These are phyloP conservation scores for Oceanodroma leucorhoa DNA, from an alignment of 2,797 vertebrate genomes.

Conservation along the genomic window DNA sequence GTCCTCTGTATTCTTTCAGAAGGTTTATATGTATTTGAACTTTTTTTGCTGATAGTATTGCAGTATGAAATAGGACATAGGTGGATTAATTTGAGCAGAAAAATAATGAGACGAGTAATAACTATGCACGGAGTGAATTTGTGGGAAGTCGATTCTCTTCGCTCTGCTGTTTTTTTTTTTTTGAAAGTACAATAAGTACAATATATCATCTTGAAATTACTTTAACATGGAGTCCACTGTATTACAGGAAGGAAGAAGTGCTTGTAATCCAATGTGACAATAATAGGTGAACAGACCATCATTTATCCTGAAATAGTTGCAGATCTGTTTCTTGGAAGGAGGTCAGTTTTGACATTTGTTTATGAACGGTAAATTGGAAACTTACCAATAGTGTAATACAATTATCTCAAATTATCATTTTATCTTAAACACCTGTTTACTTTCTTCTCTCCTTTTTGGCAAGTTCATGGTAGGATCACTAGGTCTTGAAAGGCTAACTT, in stretches of 20 bases:
- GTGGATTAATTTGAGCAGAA: not conserved
- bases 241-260: not conserved
- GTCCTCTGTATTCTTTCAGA: not conserved
- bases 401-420: not conserved
- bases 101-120: not conserved
- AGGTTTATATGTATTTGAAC: not conserved
- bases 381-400: not conserved
- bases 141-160: not conserved
- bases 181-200: not conserved
- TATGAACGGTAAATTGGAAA: not conserved
- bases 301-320: not conserved
- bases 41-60: not conserved
- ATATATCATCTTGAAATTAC: not conserved
- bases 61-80: not conserved
- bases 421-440: not conserved
- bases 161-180: rapidly evolving
- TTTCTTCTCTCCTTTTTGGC: not conserved
- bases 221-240: not conserved
- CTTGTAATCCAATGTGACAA: not conserved
- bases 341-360: not conserved
- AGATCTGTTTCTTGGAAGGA: not conserved
- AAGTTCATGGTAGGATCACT: not conserved
- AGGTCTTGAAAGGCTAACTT: not conserved
- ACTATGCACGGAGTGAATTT: not conserved
- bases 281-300: not conserved